Conservation (phyloP, 2,113 vertebrate genomes). For the Neofelis nebulosa region DNA sequence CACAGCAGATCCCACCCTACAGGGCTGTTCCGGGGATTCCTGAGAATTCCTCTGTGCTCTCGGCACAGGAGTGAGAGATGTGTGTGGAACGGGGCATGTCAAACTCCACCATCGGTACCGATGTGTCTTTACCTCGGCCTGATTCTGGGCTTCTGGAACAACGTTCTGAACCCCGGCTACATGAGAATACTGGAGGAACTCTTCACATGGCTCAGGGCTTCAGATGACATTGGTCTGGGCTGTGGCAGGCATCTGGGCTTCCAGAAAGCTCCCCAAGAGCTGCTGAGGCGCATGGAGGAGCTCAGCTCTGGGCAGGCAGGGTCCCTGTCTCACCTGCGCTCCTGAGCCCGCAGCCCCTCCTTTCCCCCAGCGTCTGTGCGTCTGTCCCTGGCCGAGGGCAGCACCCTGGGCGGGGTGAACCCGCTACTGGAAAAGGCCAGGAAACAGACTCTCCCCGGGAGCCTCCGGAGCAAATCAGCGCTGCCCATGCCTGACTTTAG, state of each 20-base stretch:
- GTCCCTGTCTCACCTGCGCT: too few relatives aligned
- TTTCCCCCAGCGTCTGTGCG: not conserved
- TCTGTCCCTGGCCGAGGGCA: too few relatives aligned
- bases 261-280: not conserved
- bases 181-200: not conserved
- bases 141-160: not conserved
- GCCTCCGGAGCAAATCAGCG: not conserved
- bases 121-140: not conserved
- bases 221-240: not conserved
- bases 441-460: accelerated
- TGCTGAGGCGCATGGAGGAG: accelerated
- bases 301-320: not conserved
- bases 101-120: accelerated
- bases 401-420: too few relatives aligned
- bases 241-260: accelerated
- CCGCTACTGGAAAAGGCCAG: too few relatives aligned
- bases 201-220: not conserved
- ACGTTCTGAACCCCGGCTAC: not conserved
- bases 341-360: too few relatives aligned
- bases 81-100: accelerated
- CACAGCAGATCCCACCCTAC: too few relatives aligned
- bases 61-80: not conserved
- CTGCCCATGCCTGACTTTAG: not conserved
- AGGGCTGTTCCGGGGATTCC: not conserved
- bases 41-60: not conserved